Conservation (phyloP, 2,113 vertebrate genomes). For the Cygnus atratus region DNA sequence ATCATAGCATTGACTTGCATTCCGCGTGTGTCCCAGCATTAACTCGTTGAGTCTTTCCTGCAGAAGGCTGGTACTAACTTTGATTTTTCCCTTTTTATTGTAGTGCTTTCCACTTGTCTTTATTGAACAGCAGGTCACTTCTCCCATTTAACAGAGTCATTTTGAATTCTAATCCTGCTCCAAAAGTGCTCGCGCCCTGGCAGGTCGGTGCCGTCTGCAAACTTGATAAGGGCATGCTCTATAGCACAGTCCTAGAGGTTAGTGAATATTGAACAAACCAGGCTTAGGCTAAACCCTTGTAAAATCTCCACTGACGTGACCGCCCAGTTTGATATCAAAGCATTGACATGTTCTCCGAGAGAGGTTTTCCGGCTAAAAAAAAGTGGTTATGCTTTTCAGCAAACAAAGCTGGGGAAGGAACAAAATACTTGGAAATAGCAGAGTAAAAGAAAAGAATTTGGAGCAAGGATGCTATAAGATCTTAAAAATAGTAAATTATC, state of each 20-base stretch:
- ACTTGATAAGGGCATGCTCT: background rate
- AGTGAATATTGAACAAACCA: conserved; percentile 15
- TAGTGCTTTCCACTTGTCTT: background rate
- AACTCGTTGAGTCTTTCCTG: background rate
- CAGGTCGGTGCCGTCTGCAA: background rate
- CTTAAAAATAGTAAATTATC: conserved; percentile 76
- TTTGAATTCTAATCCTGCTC: conserved; percentile 12
- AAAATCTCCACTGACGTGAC: background rate
- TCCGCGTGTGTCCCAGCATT: background rate
- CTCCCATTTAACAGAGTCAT: background rate
- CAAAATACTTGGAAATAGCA: background rate
- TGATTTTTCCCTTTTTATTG: background rate
- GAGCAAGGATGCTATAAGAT: conserved; percentile 36
- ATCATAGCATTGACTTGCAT: background rate
- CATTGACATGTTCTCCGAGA: background rate
- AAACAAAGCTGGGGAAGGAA: background rate
- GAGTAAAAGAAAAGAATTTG: background rate
- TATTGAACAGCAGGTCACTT: background rate
- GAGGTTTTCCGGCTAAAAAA: background rate
- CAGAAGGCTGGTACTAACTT: background rate
- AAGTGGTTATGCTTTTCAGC: background rate
- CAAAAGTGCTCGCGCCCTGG: background rate
- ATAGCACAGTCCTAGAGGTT: background rate
- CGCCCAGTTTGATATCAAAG: background rate
- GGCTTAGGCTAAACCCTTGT: background rate